Percentiles rank a stretch among this genome's conserved stretches.
Evolutionary conservation across 2,797 vertebrate species (phyloP).

Genomic region (Tenualosa thibaudeaui): DNA sequence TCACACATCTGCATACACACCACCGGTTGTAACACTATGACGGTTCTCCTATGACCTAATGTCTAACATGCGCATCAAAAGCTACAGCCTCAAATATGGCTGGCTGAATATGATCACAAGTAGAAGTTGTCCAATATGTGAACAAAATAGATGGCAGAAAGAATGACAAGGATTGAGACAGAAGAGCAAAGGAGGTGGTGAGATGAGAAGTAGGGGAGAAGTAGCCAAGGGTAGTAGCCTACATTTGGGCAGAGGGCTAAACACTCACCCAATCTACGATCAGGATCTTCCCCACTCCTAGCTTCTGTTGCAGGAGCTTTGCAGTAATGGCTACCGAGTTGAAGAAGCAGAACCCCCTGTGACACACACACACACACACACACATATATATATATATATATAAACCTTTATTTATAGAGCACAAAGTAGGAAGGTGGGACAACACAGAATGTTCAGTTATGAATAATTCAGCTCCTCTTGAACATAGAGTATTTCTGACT

Average conservation of each 20-base stretch:
- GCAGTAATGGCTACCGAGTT: slow-evolving; percentile 94
- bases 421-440: not conserved
- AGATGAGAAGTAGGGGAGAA: not conserved
- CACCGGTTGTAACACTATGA: not conserved
- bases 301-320: slow-evolving; percentile 92
- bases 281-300: slow-evolving; percentile 90
- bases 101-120: not conserved
- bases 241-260: not conserved
- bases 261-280: slow-evolving; percentile 92
- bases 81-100: not conserved
- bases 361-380: slow-evolving; percentile 14
- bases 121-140: not conserved
- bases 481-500: not conserved
- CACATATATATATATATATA: slow-evolving; percentile 27
- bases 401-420: not conserved
- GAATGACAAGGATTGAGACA: not conserved
- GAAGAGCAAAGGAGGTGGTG: not conserved
- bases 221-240: not conserved
- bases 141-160: not conserved
- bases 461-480: not conserved
- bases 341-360: slow-evolving; percentile 90
- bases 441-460: not conserved
- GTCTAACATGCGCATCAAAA: not conserved
- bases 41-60: not conserved
- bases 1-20: not conserved